phyloP scores from a whole-genome alignment of 2,888 invertebrate species.

The Heliconius aoede region DNA sequence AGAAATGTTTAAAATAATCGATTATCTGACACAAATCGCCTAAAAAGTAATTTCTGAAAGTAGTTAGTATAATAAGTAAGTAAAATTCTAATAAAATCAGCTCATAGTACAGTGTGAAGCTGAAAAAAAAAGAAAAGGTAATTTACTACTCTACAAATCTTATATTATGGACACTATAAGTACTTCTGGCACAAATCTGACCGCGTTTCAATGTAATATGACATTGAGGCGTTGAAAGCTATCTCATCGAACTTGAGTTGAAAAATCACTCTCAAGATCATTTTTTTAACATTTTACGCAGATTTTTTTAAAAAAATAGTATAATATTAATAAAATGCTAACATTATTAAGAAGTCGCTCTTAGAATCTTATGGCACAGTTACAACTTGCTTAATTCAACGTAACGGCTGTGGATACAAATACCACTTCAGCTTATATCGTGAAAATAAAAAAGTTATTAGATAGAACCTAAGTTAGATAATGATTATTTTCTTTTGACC shows the following conservation, averaged over 20 bases:
- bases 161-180: constrained; percentile 52
- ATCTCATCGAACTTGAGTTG: constrained; percentile 18
- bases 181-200: constrained; percentile 58
- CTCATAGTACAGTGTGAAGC: not conserved
- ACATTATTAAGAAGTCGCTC: no score
- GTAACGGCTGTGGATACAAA: no score
- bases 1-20: no score
- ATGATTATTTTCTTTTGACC: not conserved
- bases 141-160: constrained; percentile 44
- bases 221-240: constrained; percentile 41
- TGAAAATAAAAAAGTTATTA: no score
- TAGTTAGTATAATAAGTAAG: no score
- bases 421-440: no score
- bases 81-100: not conserved
- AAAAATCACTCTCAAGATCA: not conserved
- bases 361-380: no score
- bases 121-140: not conserved
- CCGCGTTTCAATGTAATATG: constrained; percentile 55
- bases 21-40: no score
- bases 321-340: not conserved
- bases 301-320: no score
- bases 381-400: no score
- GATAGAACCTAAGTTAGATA: no score
- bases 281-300: not conserved
- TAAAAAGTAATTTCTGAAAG: no score